These are phyloP conservation scores for Mormyrus hasselquistii DNA, from an alignment of 2,797 vertebrate genomes.

Conservation along the genomic window DNA sequence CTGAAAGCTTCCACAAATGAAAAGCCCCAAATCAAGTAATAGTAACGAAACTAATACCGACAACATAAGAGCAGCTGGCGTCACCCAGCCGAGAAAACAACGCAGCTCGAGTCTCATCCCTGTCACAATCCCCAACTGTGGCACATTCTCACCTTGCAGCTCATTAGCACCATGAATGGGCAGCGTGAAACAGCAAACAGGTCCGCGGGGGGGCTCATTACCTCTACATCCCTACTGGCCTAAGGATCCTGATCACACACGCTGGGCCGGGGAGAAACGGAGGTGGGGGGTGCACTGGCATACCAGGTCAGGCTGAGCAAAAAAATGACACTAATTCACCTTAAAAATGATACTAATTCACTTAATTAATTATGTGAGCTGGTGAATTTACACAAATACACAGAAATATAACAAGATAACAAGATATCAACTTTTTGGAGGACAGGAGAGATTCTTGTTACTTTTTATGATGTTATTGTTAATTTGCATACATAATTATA, in stretches of 20 bases:
- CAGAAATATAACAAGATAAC: not conserved
- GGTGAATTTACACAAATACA: not conserved
- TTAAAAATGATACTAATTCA: not conserved
- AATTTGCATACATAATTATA: not conserved
- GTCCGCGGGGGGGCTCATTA: constrained; percentile 34
- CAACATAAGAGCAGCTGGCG: constrained; percentile 29
- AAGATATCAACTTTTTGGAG: not conserved
- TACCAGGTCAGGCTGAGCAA: not conserved
- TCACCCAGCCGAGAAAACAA: constrained; percentile 34
- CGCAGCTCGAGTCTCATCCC: not conserved
- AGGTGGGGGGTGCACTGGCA: not conserved
- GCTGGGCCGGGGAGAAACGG: not conserved
- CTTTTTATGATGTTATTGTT: not conserved
- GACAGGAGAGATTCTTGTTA: not conserved
- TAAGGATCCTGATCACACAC: constrained; percentile 21
- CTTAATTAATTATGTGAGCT: not conserved
- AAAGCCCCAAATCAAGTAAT: constrained; percentile 17
- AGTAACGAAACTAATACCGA: constrained; percentile 27
- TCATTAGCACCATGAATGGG: constrained; percentile 45
- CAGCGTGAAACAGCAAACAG: constrained; percentile 30
- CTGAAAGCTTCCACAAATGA: not conserved
- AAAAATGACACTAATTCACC: not conserved
- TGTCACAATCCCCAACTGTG: constrained; percentile 6
- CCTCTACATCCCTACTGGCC: constrained; percentile 24
- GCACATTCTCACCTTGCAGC: constrained; percentile 30